Base-by-base conservation (phyloP, 1,140 invertebrate genomes). In the Gonatopus flavifemur region DNA sequence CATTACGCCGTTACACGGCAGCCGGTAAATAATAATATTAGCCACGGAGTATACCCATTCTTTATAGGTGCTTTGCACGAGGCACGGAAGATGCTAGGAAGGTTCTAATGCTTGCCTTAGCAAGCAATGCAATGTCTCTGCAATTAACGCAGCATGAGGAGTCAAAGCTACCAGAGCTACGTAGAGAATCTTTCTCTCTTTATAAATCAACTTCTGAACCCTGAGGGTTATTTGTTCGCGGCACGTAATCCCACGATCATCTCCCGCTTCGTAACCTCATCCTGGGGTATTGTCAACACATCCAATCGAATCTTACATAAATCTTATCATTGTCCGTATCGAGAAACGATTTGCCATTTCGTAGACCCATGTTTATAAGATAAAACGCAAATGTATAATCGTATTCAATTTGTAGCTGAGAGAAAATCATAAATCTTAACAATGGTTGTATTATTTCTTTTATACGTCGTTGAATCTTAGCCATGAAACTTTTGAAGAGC, bases 161-260 rank as follows among this genome's bases (percentile, higher is more conserved):
- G n/a, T n/a, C n/a, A n/a, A 24, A 44, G 21, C 22, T 25, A 24
- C 18, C n/a, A n/a, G 24, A 40, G 49, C 44, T 46, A 24, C 50
- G 37, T 22, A 19, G n/a, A 28, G 20, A 16, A 36, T 30, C 25
- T 22, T 18, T 30, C 41, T 31, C 39, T 58, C 50, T 38, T 59
- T 57, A 52, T 49, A 50, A 59, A 59, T 59, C 51, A 58, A 57
- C 48, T 59, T 42, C 50, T n/a, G n/a, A n/a, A n/a, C n/a, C n/a
- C n/a, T n/a, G n/a, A n/a, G n/a, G n/a, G n/a, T n/a, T n/a, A n/a
- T n/a, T n/a, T n/a, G n/a, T n/a, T n/a, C n/a, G n/a, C 50, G 40
- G 39, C 37, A 45, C 44, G 45, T 37, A 37, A 32, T 49, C 36
- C 41, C 21, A n/a, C 24, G 37, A 30, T 33, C 28, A 28, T 52